These are phyloP conservation scores for Drosophila parthenogenetica DNA, from an alignment of 2,888 invertebrate species.

Conservation along the genomic window DNA sequence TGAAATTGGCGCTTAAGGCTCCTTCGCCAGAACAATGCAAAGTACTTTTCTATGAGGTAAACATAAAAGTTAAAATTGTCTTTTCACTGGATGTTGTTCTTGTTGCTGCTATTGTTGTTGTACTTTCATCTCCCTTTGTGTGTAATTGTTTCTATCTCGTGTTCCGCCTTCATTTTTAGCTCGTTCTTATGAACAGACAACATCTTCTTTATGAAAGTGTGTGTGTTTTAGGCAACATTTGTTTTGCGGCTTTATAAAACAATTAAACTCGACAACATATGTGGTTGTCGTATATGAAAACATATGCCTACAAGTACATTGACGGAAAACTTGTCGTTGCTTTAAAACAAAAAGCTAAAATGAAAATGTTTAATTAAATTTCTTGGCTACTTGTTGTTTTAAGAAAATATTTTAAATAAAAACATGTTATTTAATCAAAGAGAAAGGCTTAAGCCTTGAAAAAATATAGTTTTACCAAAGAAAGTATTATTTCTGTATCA, in stretches of 20 bases:
- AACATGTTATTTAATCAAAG: not conserved
- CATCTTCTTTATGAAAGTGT: conserved; percentile 35
- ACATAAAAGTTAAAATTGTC: conserved; percentile 76
- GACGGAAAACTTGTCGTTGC: conserved; percentile 16
- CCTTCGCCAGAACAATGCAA: conserved; percentile 53
- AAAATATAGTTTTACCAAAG: not conserved
- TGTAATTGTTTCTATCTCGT: conserved; percentile 39
- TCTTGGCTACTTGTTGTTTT: conserved; percentile 16
- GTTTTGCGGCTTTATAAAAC: conserved; percentile 77
- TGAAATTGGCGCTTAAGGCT: conserved; percentile 47
- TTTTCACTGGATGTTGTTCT: conserved; percentile 49
- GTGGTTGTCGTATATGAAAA: conserved; percentile 60
- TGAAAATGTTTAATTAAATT: conserved; percentile 65
- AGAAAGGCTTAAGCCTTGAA: not conserved
- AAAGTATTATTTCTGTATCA: not conserved
- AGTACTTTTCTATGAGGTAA: conserved; percentile 76
- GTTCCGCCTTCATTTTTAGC: conserved; percentile 39
- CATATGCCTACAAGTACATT: conserved; percentile 15
- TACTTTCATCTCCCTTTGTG: conserved; percentile 21
- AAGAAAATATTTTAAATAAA: not conserved
- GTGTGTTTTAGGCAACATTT: conserved; percentile 49
- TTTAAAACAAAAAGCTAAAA: conserved; percentile 22
- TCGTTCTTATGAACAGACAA: conserved; percentile 29
- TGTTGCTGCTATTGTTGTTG: conserved; percentile 22
- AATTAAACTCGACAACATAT: conserved; percentile 80